A percentile compares a stretch with the other conserved stretches of the same genome.
phyloP scores from a whole-genome alignment of 2,888 invertebrate genomes.

The Dorcus hopei region DNA sequence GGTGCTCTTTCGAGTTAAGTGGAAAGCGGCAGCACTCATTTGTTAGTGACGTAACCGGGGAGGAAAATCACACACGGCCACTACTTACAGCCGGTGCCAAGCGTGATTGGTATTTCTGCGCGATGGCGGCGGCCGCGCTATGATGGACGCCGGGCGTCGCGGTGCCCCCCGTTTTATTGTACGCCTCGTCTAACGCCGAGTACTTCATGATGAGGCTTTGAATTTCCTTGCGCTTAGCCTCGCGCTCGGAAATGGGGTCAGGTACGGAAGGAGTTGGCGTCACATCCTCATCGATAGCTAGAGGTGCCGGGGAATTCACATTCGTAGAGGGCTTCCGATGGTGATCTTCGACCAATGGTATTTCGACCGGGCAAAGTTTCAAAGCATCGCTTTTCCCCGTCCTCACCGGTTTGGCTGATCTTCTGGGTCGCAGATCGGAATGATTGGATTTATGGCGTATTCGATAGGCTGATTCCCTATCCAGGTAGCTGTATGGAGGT shows the following conservation, averaged over 20 bases:
- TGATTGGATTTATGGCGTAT: conserved; percentile 38
- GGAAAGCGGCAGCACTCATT: not conserved
- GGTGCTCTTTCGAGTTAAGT: conserved; percentile 8
- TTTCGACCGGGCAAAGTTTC: conserved; percentile 55
- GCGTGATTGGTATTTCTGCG: conserved; percentile 41
- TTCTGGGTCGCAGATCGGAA: conserved; percentile 40
- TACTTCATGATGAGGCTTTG: conserved; percentile 80
- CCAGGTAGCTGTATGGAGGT: conserved; percentile 44
- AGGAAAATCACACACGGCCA: conserved; percentile 17
- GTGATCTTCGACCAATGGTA: conserved; percentile 30
- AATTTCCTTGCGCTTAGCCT: conserved; percentile 78
- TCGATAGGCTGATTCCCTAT: conserved; percentile 41
- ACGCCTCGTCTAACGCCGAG: conserved; percentile 72
- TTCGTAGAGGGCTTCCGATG: conserved; percentile 20
- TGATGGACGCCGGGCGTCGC: conserved; percentile 18
- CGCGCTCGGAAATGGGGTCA: conserved; percentile 66
- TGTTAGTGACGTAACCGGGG: not conserved
- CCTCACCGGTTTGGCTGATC: conserved; percentile 54
- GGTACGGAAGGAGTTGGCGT: conserved; percentile 51
- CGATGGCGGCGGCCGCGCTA: conserved; percentile 40
- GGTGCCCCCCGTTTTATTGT: conserved; percentile 51
- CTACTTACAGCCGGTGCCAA: conserved; percentile 47
- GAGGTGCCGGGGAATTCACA: conserved; percentile 1
- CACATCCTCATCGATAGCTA: conserved; percentile 49
- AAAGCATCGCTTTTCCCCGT: conserved; percentile 64